Base-by-base conservation (phyloP, 92 coral and sea anemone species). In the Parazoanthus atlanticus region DNA sequence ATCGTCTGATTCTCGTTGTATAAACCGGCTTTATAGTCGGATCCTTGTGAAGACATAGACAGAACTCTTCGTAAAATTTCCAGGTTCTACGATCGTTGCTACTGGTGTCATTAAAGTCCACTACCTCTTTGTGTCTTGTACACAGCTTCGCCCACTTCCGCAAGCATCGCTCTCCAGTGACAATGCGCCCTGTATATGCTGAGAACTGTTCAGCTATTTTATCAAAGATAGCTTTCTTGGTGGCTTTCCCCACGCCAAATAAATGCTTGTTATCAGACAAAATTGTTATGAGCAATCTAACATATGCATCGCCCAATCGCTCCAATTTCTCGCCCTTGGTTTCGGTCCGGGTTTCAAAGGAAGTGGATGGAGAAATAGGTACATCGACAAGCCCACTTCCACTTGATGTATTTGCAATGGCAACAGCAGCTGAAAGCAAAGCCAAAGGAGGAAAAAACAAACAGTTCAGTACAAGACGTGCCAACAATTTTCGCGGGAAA, bases 161-260 rank as follows among this genome's bases (percentile, higher is more conserved):
- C 28, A 84, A 49, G 64, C 93, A 90, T 80, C 86, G 93, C n/a
- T 80, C 79, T 0, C 85, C 91, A 58, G 88, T 73, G 56, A 90
- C 88, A 21, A 19, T 9, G 28, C 82, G 90, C 67, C 71, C 82
- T 5, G 92, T 78, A 16, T 15, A 33, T 29, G 11, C 76, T 9
- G 71, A 80, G 43, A 90, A 79, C 30, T 65, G 75, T 58, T 86
- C 71, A 16, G 88, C 90, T 67, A 90, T 90, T 54, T 79, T 90
- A 28, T 70, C 78, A 36, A 36, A 74, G 80, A 90, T 47, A 90
- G 87, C 88, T 31, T 88, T 88, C 86, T 91, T 91, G 5, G 74
- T 91, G 0, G 84, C 84, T 41, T 91, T 88, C 31, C 93, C 86
- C 64, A 56, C 64, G 64, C 93, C 88, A 58, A 88, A 81, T 69